Conservation (phyloP, 2,113 vertebrate genomes). For the Sturnira hondurensis region DNA sequence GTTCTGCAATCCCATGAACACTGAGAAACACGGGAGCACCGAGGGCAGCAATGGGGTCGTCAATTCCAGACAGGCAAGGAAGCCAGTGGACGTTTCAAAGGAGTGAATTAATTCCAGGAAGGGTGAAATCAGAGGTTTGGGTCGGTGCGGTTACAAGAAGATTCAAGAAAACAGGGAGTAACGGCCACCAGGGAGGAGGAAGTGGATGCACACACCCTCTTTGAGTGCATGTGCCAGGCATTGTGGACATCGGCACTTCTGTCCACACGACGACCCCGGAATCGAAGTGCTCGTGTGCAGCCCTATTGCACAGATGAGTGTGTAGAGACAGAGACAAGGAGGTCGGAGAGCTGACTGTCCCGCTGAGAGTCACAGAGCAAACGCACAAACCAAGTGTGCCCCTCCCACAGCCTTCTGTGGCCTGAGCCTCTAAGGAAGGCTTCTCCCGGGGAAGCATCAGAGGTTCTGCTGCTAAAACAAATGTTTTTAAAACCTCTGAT, state of each 20-base stretch:
- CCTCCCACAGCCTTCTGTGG: rapidly evolving
- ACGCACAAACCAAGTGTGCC: rapidly evolving
- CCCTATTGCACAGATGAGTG: background rate
- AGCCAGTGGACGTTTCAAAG: background rate
- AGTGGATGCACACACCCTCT: too few species aligned
- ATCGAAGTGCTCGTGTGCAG: background rate
- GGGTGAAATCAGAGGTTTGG: background rate
- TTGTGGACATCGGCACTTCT: background rate
- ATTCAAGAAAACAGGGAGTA: background rate
- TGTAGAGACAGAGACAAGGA: background rate
- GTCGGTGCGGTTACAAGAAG: background rate
- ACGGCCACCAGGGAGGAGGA: rapidly evolving
- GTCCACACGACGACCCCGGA: rapidly evolving
- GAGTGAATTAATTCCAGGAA: background rate
- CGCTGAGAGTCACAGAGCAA: too few species aligned
- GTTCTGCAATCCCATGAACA: background rate
- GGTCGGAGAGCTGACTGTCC: background rate
- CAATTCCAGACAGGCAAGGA: background rate
- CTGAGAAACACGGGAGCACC: rapidly evolving
- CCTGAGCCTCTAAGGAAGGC: background rate
- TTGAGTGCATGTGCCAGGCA: too few species aligned
- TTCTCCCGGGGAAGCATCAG: background rate
- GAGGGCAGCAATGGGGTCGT: background rate
- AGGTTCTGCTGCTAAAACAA: background rate
- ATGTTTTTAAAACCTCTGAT: background rate